Evolutionary conservation across 1,140 invertebrate species (phyloP), one percentile per base, ranked within the genome.

Genomic region (Pteromalus puparum): DNA sequence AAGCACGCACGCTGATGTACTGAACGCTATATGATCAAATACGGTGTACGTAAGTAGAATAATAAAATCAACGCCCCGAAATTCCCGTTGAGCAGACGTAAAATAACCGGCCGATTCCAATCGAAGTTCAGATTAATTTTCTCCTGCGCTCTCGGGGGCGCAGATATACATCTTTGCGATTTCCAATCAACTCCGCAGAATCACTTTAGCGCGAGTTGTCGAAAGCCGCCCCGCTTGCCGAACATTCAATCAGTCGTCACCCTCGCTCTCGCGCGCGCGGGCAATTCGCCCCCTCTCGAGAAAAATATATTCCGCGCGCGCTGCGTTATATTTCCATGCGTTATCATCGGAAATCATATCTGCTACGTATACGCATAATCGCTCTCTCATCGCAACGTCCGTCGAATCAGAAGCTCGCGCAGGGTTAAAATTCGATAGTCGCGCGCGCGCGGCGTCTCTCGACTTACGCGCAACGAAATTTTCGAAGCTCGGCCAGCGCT

Each of bases 401-500:
- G 85, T 83, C 80, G 87, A 72, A 85, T 88, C 87, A 87, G 88
- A 86, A 91, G 87, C 89, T 89, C 87, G 87, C 86, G 86, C 83
- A 85, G 92, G 89, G 88, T 91, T 91, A 89, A 91, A 92, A 92
- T 92, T 88, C 89, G 92, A 92, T 92, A 92, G 90, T 90, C 90
- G 89, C 82, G 48, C 46, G 65, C 74, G 70, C 80, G 87, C 85
- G 70, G 87, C 85, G 70, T 87, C 88, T 89, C 84, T 86, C 87
- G 85, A 91, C 89, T 91, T 90, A 90, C 89, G 81, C 88, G 79
- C 88, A 86, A 89, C 89, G 78, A 89, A 91, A 91, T 91, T 92
- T 91, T 88, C 86, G 67, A 80, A 85, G 84, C 83, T 75, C 61
- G 48, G 38, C 75, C 30, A 42, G 28, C 65, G 68, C 73, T 72